phyloP scores from a whole-genome alignment of 1,140 invertebrate genomes.

The Drosophila pallidifrons region DNA sequence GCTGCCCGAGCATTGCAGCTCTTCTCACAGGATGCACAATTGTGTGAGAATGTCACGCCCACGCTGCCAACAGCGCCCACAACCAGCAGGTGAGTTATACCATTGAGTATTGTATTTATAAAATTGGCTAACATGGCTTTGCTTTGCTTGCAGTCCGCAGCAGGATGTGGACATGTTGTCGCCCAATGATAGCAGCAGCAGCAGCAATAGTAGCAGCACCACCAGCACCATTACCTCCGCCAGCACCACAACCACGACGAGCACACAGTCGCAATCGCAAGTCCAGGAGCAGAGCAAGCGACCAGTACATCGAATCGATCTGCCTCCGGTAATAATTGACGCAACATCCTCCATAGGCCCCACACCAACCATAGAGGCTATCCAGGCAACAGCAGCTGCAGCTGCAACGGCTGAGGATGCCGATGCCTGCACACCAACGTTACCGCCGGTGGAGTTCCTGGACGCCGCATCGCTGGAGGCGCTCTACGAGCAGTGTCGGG shows the following conservation, averaged over 20 bases:
- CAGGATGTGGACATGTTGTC: slow-evolving; percentile 77
- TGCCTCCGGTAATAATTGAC: slow-evolving; percentile 15
- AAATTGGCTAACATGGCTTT: neutral
- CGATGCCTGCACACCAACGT: slow-evolving; percentile 53
- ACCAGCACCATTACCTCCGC: slow-evolving; percentile 63
- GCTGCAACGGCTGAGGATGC: slow-evolving; percentile 29
- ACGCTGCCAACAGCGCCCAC: slow-evolving; percentile 25
- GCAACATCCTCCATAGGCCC: neutral
- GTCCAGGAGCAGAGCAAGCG: slow-evolving; percentile 11
- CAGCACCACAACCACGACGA: slow-evolving; percentile 70
- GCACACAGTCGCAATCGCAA: slow-evolving; percentile 60
- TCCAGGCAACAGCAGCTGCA: slow-evolving; percentile 6
- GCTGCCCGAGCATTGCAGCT: slow-evolving; percentile 94
- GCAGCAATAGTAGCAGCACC: slow-evolving; percentile 57
- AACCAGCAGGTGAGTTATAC: slow-evolving; percentile 28
- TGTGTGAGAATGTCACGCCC: slow-evolving; percentile 88
- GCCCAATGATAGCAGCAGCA: slow-evolving; percentile 69
- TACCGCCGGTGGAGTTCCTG: slow-evolving; percentile 86
- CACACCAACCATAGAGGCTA: neutral
- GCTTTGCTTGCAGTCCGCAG: slow-evolving; percentile 28
- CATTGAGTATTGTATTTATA: neutral
- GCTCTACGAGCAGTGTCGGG: slow-evolving; percentile 89
- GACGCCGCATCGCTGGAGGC: slow-evolving; percentile 89
- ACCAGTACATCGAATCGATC: slow-evolving; percentile 19
- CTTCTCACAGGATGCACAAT: slow-evolving; percentile 92